Base-by-base conservation (phyloP, 2,113 vertebrate species). In the Gasterosteus nipponicus region DNA sequence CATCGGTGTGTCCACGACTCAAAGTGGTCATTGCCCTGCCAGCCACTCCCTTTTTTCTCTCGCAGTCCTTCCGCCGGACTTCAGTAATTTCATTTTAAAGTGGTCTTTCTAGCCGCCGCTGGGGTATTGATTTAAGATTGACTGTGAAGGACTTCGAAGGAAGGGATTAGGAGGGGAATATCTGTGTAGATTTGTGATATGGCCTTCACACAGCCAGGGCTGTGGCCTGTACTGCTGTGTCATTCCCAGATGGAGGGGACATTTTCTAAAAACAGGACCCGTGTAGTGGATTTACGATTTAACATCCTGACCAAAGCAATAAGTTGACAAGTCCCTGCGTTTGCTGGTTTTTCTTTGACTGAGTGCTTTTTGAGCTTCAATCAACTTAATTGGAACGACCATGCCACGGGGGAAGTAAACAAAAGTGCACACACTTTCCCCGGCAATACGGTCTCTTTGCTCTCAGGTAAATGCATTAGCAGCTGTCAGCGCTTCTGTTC, bases 31-130 rank as follows among this genome's bases (percentile, higher is more conserved):
- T 72, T 86, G 73, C 73, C 66, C 54, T 67, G 71, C 78, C 78
- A 87, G 90, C 92, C 89, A 89, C 89, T 91, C 91, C 89, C 86
- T 91, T 86, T 81, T 91, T 86, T 80, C n/a, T 76, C 26, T 59
- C 29, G 19, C 39, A 19, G 75, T 73, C 75, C 38, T 58, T 77
- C n/a, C 69, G 51, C 61, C 69, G 60, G 72, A 88, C 70, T 76
- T 69, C 4, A 51, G 59, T 70, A 54, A 57, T 69, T 83, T 80
- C 18, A 33, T 57, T 78, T 82, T 29, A 26, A 63, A 70, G 49
- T 76, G 74, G 74, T 77, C 35, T 54, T 41, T 72, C 51, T 51
- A 58, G 63, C 54, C 72, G 4, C 16, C 7, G 31, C 16, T 68
- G 51, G 31, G 57, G 49, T 61, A 51, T 46, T 41, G 69, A 67